Percentiles rank a stretch among this genome's conserved stretches.
Evolutionary conservation across 2,113 vertebrate species (phyloP).

Genomic region (Aspidoscelis tigris): DNA sequence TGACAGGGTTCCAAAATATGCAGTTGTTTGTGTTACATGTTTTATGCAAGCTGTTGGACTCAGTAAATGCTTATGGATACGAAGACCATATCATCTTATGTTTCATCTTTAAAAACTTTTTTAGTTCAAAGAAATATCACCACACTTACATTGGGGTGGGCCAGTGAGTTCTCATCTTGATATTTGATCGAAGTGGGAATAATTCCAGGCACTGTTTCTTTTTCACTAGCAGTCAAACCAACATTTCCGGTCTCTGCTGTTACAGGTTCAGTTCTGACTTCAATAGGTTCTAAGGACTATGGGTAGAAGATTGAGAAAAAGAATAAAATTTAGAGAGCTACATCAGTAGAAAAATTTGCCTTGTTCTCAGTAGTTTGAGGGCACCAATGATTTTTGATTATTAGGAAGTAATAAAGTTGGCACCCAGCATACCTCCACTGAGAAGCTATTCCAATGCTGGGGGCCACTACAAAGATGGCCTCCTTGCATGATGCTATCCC

Average conservation of each 20-base stretch:
- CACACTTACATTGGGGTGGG: conserved; percentile 90
- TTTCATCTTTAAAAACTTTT: background rate
- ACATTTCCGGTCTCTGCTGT: conserved; percentile 55
- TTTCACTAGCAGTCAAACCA: conserved; percentile 64
- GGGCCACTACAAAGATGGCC: no score
- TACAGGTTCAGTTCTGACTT: conserved; percentile 61
- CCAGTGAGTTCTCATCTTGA: conserved; percentile 88
- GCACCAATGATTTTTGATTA: background rate
- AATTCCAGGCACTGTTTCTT: conserved; percentile 71
- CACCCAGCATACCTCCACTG: background rate
- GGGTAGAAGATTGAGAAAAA: background rate
- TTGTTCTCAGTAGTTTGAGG: background rate
- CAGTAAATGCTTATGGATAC: background rate
- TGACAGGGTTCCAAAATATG: background rate
- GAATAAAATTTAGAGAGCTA: background rate
- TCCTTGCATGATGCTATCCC: no score
- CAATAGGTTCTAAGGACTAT: conserved; percentile 69
- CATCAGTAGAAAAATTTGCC: background rate
- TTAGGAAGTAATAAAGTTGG: background rate
- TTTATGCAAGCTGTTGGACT: background rate
- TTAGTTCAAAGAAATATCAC: background rate
- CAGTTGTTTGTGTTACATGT: background rate
- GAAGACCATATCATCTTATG: fast-evolving
- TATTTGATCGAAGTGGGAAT: conserved; percentile 91
- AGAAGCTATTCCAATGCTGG: background rate